Percentiles rank a stretch among this genome's conserved stretches.
These are phyloP conservation scores for Motacilla alba DNA, from an alignment of 2,113 vertebrate genomes.

Conservation along the genomic window DNA sequence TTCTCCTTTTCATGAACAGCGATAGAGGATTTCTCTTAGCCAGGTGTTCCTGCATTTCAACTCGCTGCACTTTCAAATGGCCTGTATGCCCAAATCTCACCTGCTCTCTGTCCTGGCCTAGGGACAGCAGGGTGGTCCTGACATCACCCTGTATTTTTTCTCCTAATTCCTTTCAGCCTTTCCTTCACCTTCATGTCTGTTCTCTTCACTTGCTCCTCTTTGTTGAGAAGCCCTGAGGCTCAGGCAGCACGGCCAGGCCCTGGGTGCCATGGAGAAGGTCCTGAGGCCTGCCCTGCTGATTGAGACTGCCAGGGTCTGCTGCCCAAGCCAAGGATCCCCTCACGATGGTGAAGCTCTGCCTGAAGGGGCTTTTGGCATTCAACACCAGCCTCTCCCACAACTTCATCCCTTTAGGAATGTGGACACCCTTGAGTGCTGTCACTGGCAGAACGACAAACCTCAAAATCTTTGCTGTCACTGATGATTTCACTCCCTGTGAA, in stretches of 20 bases:
- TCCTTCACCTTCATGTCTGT: not conserved
- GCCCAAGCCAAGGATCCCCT: not conserved
- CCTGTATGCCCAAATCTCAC: not conserved
- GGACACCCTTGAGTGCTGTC: not conserved
- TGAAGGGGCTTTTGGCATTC: not conserved
- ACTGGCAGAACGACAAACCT: not conserved
- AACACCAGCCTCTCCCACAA: not conserved
- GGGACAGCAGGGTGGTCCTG: not conserved
- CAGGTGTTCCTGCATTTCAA: not conserved
- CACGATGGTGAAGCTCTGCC: not conserved
- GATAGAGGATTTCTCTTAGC: not conserved
- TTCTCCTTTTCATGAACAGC: not conserved
- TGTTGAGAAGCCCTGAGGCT: not conserved
- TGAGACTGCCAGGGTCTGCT: not conserved
- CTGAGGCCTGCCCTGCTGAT: not conserved
- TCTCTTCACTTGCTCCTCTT: not conserved
- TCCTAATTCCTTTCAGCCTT: not conserved
- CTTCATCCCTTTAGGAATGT: not conserved
- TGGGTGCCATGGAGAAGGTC: not conserved
- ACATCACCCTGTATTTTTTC: not conserved
- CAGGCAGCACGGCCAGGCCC: not conserved
- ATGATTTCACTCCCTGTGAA: not conserved
- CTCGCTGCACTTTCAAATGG: not conserved
- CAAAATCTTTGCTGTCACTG: not conserved
- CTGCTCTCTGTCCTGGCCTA: not conserved